These are phyloP conservation scores for Pseudoatta argentina DNA, from an alignment of 1,140 invertebrate species.

Conservation along the genomic window DNA sequence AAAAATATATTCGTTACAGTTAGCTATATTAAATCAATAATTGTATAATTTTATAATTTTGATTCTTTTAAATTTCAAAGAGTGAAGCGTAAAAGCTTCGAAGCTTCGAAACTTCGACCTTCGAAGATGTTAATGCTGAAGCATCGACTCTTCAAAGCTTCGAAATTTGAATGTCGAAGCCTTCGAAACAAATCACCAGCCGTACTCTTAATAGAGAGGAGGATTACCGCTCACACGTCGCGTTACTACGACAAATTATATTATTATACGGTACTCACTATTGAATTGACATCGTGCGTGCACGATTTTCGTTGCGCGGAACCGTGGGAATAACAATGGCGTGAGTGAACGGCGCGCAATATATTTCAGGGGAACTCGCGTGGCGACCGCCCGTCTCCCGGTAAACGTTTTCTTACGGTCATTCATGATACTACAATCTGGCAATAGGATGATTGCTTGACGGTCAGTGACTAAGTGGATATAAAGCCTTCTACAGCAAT, in stretches of 20 bases:
- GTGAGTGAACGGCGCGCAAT: slow-evolving; percentile 67
- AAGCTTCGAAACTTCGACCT: no score
- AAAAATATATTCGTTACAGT: no score
- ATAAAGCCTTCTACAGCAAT: slow-evolving; percentile 84
- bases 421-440: slow-evolving; percentile 83
- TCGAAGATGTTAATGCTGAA: no score
- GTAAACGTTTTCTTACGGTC: slow-evolving; percentile 83
- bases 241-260: background rate
- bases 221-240: background rate
- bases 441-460: slow-evolving; percentile 85
- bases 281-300: background rate
- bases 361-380: slow-evolving; percentile 79
- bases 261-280: background rate
- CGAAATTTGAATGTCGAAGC: no score
- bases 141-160: no score
- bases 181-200: no score
- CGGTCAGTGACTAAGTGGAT: slow-evolving; percentile 83
- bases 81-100: no score
- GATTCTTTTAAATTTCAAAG: no score
- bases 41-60: no score
- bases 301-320: slow-evolving; percentile 59
- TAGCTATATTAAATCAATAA: no score
- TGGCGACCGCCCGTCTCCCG: slow-evolving; percentile 72
- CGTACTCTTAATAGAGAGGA: slow-evolving; percentile 4
- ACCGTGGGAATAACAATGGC: slow-evolving; percentile 75